Conservation (phyloP, 2,888 invertebrate genomes). For the Bombyx huttoni region DNA sequence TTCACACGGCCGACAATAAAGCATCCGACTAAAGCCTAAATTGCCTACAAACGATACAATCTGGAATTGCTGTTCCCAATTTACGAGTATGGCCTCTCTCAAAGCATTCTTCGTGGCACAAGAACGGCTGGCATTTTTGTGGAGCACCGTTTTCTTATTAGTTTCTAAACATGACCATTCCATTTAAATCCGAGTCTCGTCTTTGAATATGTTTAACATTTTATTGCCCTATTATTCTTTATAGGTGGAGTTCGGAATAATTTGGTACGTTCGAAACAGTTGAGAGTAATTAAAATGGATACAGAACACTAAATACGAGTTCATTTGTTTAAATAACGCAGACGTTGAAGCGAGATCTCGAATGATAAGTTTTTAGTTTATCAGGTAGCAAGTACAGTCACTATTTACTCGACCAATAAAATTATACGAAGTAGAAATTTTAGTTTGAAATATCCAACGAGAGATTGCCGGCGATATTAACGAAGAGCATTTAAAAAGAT, state of each 20-base stretch:
- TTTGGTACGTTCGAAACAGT: conserved; percentile 23
- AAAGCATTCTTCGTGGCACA: conserved; percentile 42
- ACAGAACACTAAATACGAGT: conserved; percentile 15
- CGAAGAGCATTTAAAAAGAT: too few species aligned
- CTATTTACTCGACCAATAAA: too few species aligned
- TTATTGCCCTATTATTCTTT: conserved; percentile 49
- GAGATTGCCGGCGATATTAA: too few species aligned
- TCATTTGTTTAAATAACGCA: conserved; percentile 6
- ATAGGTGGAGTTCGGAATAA: conserved; percentile 26
- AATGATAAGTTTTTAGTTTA: not conserved
- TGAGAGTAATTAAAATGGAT: conserved; percentile 19
- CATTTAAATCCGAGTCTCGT: conserved; percentile 42
- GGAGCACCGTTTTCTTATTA: conserved; percentile 49
- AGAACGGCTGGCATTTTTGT: conserved; percentile 49
- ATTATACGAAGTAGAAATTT: too few species aligned
- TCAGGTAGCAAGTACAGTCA: not conserved
- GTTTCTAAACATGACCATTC: conserved; percentile 60
- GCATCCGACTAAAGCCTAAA: conserved; percentile 37
- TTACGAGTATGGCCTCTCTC: conserved; percentile 45
- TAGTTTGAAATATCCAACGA: too few species aligned
- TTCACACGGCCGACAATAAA: conserved; percentile 26
- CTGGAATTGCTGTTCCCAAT: conserved; percentile 46
- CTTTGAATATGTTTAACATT: conserved; percentile 44
- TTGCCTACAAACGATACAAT: conserved; percentile 51
- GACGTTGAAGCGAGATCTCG: not conserved